Base-by-base conservation (phyloP, 2,113 vertebrate genomes). In the Xiphias gladius region DNA sequence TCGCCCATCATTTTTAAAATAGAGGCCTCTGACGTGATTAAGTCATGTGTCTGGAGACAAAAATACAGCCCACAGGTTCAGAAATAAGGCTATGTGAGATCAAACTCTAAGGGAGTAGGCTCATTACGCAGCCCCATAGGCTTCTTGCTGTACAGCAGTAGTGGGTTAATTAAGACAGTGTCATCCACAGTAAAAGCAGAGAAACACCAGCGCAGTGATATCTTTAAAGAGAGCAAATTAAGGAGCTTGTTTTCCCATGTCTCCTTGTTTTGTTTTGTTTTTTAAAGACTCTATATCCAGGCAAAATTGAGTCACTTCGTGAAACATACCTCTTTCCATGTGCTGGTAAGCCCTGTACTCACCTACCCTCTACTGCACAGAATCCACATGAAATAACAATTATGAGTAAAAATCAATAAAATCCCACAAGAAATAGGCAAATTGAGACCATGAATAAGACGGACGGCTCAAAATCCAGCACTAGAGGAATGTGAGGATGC, bases 121-220 rank as follows among this genome's bases (percentile, higher is more conserved):
- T 87, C 80, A 81, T 87, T 88, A 88, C 85, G 73, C 80, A 81
- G 82, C 81, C 79, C 73, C 24, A 73, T 74, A 46, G 75, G 80
- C 86, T 79, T 54, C 73, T 39, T 57, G 65, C 67, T 46, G 70
- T 22, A 19, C 75, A 63, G 79, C 79, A 43, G 50, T 65, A 84
- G 14, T 77, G 80, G 64, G 3, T 85, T 71, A 85, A 91, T 89
- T 83, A 89, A 88, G 64, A 87, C 75, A 75, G 20, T 83, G 84
- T 52, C 85, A 86, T 81, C 76, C 76, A 39, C 87, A 55, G 72
- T 73, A 16, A 79, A 64, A 66, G 41, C 85, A 62, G 30, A 82
- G 59, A 43, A 70, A 77, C 63, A 65, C 30, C 68, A 76, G 19
- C 26, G 50, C 68, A 52, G 35, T 73, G 7, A 14, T 61, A 39